A percentile compares a stretch with the other conserved stretches of the same genome.
Evolutionary conservation across 2,113 vertebrate genomes (phyloP).

Genomic region (Oxyura jamaicensis): DNA sequence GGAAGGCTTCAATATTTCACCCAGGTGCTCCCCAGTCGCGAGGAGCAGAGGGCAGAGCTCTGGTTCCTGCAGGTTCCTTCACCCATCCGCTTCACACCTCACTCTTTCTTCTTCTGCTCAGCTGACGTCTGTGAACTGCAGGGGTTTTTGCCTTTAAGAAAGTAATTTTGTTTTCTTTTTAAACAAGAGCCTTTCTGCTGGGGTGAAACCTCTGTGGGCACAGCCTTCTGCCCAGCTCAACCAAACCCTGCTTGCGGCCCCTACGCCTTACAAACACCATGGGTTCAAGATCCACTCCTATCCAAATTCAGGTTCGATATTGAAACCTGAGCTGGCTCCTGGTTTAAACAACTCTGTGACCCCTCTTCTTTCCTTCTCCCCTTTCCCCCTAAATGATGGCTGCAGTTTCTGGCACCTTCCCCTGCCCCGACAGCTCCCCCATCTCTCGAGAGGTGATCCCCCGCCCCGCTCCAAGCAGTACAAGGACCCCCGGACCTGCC

Average conservation of each 20-base stretch:
- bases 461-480: background rate
- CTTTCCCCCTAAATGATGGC: background rate
- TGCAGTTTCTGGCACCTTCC: background rate
- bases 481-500: background rate
- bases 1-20: rapidly evolving
- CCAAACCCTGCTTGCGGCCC: background rate
- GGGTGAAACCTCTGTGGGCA: background rate
- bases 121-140: background rate
- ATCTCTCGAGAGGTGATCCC: background rate
- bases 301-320: background rate
- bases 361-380: no score
- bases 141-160: background rate
- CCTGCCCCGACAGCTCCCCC: background rate
- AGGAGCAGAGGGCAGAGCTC: background rate
- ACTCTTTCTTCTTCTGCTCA: background rate
- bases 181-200: background rate
- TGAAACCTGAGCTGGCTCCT: background rate
- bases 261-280: rapidly evolving
- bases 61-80: background rate
- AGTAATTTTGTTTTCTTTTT: background rate
- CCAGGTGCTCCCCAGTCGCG: rapidly evolving
- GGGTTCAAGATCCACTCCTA: background rate
- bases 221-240: background rate
- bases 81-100: background rate
- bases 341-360: background rate